Evolutionary conservation across 2,888 invertebrate species (phyloP), one percentile per base, ranked within the genome.

Genomic region (Archips xylosteana): DNA sequence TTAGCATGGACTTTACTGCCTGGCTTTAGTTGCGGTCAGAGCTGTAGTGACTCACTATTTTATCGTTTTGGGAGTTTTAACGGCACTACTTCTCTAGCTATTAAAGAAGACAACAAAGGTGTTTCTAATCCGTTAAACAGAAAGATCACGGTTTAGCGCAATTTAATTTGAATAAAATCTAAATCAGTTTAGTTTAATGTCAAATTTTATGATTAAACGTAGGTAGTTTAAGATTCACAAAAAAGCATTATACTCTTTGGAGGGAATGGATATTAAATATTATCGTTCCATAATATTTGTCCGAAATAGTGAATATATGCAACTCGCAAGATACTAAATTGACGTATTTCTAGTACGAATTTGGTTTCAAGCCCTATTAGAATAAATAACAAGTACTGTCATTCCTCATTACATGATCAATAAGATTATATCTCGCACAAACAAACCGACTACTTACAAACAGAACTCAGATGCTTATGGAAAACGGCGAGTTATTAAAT

Each of bases 1-100:
- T 71, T 71, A 66, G 51, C 71, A 71, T 70, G 45, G 34, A 70
- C 54, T 45, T 71, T 64, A 71, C 64, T 71, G 54, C 54, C 51
- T 47, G 42, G 54, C 54, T 70, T 63, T 63, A 54, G 70, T 51
- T 54, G 70, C 63, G 54, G 70, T 70, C 63, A 32, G 63, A 47
- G 13, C 59, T 64, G 15, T 59, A 59, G 59, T 71, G 57, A 64
- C 59, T 71, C 36, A 71, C 64, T 64, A 64, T 64, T 64, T 64
- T 64, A 71, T 64, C 63, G 70, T 64, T 70, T 59, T 36, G 23
- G 57, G 64, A 47, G 47, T 71, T 68, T 62, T 63, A 63, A 70
- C 54, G 70, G 45, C 63, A 59, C 47, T 49, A 59, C 59, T 49
- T 47, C 70, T 36, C 47, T 10, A 59, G 36, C 70, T 71, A 47